These are phyloP conservation scores for Epicampocera succincta DNA, from an alignment of 2,888 invertebrate species.

Conservation along the genomic window DNA sequence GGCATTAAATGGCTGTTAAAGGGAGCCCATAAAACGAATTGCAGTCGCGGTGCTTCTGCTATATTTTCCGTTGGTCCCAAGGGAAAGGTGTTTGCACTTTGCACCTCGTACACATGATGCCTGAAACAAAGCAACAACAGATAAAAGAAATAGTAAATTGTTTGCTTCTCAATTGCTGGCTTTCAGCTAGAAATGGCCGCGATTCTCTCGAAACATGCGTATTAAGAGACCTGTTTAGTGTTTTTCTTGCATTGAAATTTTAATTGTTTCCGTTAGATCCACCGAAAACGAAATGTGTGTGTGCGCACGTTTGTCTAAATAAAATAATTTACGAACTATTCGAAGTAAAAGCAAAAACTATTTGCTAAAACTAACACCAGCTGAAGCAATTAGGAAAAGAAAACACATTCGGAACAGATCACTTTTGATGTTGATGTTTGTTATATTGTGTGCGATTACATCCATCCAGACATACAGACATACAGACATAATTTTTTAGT, in stretches of 20 bases:
- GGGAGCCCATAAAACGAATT: slow-evolving; percentile 90
- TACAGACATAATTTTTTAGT: too few species aligned
- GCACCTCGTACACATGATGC: slow-evolving; percentile 81
- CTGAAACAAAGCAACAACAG: slow-evolving; percentile 70
- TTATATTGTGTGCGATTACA: neutral
- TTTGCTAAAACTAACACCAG: neutral
- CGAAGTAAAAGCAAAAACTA: too few species aligned
- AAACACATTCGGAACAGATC: slow-evolving; percentile 6
- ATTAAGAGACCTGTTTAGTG: slow-evolving; percentile 34
- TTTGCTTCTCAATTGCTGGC: too few species aligned
- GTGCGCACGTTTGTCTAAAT: neutral
- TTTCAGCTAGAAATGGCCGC: too few species aligned
- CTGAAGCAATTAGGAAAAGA: slow-evolving; percentile 8
- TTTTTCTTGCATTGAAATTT: slow-evolving; percentile 30
- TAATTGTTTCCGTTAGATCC: slow-evolving; percentile 8
- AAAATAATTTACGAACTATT: neutral
- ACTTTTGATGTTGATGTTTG: slow-evolving; percentile 15
- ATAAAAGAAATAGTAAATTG: neutral
- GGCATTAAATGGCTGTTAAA: slow-evolving; percentile 81
- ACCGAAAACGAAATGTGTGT: neutral
- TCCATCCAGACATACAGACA: too few species aligned
- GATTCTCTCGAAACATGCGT: neutral
- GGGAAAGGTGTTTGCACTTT: slow-evolving; percentile 85
- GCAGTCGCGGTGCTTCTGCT: slow-evolving; percentile 86
- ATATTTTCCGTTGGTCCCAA: slow-evolving; percentile 87